phyloP scores from a whole-genome alignment of 2,113 vertebrate genomes.

The Ramphastos sulfuratus region DNA sequence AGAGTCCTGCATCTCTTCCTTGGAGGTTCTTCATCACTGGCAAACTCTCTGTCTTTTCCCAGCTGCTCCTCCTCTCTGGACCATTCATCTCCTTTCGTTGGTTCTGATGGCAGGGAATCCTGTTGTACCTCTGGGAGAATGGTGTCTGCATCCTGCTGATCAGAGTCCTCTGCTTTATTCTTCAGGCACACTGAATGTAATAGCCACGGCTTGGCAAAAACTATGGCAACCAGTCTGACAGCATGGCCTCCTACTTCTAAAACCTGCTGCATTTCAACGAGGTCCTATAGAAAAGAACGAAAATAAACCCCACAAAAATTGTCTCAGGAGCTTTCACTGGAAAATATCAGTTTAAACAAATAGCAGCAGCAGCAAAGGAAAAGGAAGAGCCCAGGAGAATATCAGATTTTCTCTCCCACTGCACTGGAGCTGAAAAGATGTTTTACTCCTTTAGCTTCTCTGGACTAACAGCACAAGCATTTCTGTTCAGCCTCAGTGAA shows the following conservation, averaged over 20 bases:
- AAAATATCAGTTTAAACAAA: neutral
- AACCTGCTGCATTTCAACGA: constrained; percentile 75
- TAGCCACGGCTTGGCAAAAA: constrained; percentile 79
- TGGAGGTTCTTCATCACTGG: neutral
- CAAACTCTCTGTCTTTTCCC: neutral
- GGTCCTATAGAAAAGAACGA: constrained; percentile 67
- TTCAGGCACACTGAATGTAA: constrained; percentile 66
- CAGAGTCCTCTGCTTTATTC: neutral
- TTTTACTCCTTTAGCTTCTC: neutral
- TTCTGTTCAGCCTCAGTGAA: neutral
- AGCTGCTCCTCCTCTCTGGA: neutral
- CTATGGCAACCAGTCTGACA: constrained; percentile 74
- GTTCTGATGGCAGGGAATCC: neutral
- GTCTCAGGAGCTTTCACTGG: neutral
- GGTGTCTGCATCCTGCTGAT: neutral
- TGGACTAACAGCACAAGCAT: neutral
- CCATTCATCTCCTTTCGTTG: neutral
- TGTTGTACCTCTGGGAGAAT: neutral
- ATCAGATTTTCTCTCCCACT: neutral
- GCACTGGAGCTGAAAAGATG: neutral
- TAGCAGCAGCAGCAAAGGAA: neutral
- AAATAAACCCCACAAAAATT: neutral
- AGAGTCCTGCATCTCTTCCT: constrained; percentile 42
- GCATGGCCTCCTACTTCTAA: constrained; percentile 79
- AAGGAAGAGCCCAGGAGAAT: neutral